A percentile compares a stretch with the other conserved stretches of the same genome.
Conservation (phyloP, 2,113 vertebrate species). For the Carollia perspicillata region DNA sequence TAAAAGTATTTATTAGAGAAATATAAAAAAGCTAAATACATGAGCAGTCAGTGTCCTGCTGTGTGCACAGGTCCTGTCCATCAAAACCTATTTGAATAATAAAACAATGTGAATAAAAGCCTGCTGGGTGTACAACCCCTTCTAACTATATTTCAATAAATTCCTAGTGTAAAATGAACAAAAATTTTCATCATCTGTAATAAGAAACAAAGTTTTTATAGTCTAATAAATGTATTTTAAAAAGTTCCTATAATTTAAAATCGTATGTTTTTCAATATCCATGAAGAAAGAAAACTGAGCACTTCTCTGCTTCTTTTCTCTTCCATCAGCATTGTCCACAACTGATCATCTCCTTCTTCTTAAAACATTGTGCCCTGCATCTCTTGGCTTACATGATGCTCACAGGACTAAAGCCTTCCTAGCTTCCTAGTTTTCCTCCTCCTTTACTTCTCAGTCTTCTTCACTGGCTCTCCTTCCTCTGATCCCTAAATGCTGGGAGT, state of each 20-base stretch:
- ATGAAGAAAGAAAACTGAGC: neutral
- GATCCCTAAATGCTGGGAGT: neutral
- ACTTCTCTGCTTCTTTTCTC: neutral
- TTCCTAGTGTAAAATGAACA: neutral
- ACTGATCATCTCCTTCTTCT: neutral
- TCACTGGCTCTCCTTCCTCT: neutral
- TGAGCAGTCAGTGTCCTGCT: neutral
- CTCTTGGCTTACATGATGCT: neutral
- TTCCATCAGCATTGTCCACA: neutral
- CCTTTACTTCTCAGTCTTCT: neutral
- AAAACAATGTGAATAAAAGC: neutral
- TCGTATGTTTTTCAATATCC: neutral
- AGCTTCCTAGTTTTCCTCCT: neutral
- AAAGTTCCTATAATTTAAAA: neutral
- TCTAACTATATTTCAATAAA: neutral
- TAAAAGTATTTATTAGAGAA: neutral
- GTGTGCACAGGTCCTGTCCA: neutral
- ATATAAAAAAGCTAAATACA: neutral
- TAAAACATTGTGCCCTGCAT: neutral
- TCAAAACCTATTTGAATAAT: neutral
- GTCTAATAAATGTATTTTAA: neutral
- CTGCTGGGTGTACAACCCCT: neutral
- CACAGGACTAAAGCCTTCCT: accelerated
- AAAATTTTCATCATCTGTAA: neutral
- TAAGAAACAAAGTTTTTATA: neutral